Percentiles rank a stretch among this genome's conserved stretches.
Evolutionary conservation across 92 coral and sea anemone genomes (phyloP).

Genomic region (Epizoanthus rinbou): DNA sequence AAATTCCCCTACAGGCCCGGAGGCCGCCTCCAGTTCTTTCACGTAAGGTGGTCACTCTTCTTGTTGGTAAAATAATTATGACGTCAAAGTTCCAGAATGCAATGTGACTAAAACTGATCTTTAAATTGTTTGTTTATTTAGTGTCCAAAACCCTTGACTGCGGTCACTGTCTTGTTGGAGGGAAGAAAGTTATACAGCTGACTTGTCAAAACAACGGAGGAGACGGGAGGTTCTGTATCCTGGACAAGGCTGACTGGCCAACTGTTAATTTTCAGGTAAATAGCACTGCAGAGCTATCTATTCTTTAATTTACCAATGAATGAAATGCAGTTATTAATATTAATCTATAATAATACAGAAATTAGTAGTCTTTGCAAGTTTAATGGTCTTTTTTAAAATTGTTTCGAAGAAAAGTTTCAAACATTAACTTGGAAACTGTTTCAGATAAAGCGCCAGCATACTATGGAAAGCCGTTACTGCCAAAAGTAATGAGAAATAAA

Average conservation of each 20-base stretch:
- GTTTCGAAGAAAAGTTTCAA: too few relatives aligned
- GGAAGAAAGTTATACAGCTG: constrained; percentile 69
- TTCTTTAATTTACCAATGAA: too few relatives aligned
- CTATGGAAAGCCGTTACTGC: too few relatives aligned
- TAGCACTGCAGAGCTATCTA: too few relatives aligned
- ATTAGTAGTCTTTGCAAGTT: neutral
- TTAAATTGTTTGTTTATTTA: constrained; percentile 30
- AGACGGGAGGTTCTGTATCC: constrained; percentile 85
- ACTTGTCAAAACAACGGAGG: constrained; percentile 89
- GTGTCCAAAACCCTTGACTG: constrained; percentile 83
- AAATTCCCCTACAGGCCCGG: constrained; percentile 77
- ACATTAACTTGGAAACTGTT: neutral
- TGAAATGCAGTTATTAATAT: too few relatives aligned
- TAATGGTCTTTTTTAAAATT: constrained; percentile 3
- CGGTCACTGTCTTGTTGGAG: constrained; percentile 95
- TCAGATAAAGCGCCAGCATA: neutral
- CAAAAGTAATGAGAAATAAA: too few relatives aligned
- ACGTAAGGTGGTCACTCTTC: constrained; percentile 53
- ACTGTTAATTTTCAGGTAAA: constrained; percentile 73
- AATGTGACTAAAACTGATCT: neutral
- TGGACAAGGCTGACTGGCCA: constrained; percentile 89
- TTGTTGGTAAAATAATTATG: neutral
- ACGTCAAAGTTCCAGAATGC: neutral
- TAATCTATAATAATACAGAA: neutral
- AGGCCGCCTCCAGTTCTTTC: constrained; percentile 91